Percentiles rank a stretch among this genome's conserved stretches.
Evolutionary conservation across 2,797 vertebrate species (phyloP).

Genomic region (Luscinia megarhynchos): DNA sequence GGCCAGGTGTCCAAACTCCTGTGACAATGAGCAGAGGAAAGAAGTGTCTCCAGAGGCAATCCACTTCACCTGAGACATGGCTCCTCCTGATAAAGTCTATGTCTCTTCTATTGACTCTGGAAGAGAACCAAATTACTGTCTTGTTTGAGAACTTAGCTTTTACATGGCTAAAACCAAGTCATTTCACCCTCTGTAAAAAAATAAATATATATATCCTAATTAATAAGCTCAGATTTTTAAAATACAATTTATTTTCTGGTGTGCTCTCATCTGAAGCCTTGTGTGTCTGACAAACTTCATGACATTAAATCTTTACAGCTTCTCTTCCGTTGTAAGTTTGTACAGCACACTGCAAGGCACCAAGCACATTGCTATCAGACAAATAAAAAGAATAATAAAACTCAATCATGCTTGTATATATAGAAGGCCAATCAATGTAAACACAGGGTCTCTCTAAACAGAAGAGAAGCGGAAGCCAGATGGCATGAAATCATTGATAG

Average conservation of each 20-base stretch:
- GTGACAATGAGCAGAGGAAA: background rate
- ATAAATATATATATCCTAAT: background rate
- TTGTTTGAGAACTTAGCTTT: background rate
- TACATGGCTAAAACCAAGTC: background rate
- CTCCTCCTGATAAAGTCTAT: background rate
- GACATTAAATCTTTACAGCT: background rate
- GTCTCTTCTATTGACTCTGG: background rate
- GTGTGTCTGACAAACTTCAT: background rate
- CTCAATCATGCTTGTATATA: conserved; percentile 64
- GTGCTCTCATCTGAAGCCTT: background rate
- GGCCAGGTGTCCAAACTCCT: background rate
- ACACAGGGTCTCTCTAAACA: conserved; percentile 68
- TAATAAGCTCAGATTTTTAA: background rate
- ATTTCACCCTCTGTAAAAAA: background rate
- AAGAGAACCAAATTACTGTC: background rate
- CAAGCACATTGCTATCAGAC: conserved; percentile 36
- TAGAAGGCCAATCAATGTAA: conserved; percentile 70
- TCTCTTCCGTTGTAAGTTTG: conserved; percentile 1
- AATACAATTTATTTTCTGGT: background rate
- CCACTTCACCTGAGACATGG: background rate
- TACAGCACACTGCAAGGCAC: background rate
- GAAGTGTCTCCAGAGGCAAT: background rate
- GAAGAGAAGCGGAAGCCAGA: conserved; percentile 70
- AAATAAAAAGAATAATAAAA: conserved; percentile 70
- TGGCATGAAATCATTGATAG: conserved; percentile 71